These are phyloP conservation scores for Lepidurus apus DNA, from an alignment of 1,140 invertebrate genomes.

Conservation along the genomic window DNA sequence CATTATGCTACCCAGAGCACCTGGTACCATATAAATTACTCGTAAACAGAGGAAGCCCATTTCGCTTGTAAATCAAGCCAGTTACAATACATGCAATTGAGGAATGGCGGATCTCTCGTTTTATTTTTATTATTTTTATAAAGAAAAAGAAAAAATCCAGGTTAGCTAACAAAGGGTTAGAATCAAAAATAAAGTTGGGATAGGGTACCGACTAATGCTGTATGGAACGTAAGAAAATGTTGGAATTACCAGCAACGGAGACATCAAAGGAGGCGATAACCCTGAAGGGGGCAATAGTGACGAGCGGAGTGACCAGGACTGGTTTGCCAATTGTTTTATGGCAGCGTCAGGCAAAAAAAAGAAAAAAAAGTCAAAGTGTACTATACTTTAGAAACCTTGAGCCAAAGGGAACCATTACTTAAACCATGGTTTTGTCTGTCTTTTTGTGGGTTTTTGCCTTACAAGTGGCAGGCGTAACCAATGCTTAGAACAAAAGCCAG, in stretches of 20 bases:
- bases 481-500: neutral
- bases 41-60: neutral
- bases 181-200: too few species aligned
- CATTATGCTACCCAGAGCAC: too few species aligned
- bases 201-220: too few species aligned
- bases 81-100: too few species aligned
- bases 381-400: neutral
- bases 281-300: neutral
- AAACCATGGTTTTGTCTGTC: neutral
- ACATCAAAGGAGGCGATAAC: neutral
- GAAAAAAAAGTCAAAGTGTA: neutral
- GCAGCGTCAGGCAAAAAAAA: neutral
- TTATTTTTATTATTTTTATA: too few species aligned
- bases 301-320: neutral
- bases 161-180: too few species aligned
- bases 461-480: neutral
- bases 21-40: neutral
- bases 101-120: too few species aligned
- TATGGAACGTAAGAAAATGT: neutral
- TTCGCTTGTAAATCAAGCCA: neutral
- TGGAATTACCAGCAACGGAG: neutral
- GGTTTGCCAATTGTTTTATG: conserved; percentile 12
- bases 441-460: neutral
- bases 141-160: too few species aligned
- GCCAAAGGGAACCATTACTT: neutral